Evolutionary conservation across 2,797 vertebrate genomes (phyloP).

Genomic region (Clarias platycephalus): DNA sequence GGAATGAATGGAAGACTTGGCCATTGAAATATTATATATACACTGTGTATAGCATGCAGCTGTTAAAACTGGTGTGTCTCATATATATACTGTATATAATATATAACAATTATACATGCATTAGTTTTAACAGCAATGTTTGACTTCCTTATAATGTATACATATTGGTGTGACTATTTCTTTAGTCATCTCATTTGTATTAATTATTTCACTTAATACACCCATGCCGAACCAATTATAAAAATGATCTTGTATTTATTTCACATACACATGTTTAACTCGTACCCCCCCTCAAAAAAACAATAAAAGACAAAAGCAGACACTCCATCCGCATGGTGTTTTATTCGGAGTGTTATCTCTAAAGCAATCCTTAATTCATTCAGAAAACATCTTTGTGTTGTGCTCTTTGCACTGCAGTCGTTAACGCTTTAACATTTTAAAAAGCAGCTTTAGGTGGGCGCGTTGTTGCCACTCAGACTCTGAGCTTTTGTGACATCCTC

Average conservation of each 20-base stretch:
- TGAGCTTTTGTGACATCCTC: constrained; percentile 67
- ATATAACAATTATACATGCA: no score
- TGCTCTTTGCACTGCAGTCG: constrained; percentile 1
- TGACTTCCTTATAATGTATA: not conserved
- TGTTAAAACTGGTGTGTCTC: not conserved
- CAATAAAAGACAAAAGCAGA: not conserved
- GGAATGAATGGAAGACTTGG: not conserved
- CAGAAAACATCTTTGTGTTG: constrained; percentile 13
- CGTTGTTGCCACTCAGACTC: constrained; percentile 58
- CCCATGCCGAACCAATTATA: no score
- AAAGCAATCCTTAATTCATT: not conserved
- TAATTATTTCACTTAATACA: not conserved
- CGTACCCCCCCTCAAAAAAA: not conserved
- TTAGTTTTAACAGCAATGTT: not conserved
- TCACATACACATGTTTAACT: not conserved
- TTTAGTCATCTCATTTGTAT: not conserved
- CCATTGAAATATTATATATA: not conserved
- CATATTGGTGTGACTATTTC: not conserved
- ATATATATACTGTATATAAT: not conserved
- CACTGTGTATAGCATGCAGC: not conserved
- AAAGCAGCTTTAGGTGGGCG: constrained; percentile 38
- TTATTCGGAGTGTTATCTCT: not conserved
- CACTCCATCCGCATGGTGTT: not conserved
- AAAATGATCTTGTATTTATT: not conserved
- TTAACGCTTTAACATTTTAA: constrained; percentile 19